Conservation (phyloP, 2,888 invertebrate genomes). For the Calameuta pallipes region DNA sequence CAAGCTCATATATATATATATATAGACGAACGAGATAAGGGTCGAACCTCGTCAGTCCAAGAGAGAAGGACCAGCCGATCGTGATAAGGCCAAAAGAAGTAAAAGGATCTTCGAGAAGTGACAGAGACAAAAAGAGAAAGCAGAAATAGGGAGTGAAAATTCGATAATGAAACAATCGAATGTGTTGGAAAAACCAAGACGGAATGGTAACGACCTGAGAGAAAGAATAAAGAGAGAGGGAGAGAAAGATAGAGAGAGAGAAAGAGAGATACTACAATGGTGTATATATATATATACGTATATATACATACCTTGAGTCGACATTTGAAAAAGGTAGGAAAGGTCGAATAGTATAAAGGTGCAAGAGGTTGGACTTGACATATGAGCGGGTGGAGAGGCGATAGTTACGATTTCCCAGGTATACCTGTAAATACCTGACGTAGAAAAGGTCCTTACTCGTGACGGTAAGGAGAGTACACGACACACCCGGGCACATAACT, state of each 20-base stretch:
- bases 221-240: neutral
- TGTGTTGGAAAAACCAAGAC: neutral
- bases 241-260: neutral
- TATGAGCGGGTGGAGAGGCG: neutral
- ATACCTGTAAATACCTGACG: neutral
- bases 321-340: neutral
- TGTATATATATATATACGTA: neutral
- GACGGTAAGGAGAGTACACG: neutral
- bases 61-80: neutral
- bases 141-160: neutral
- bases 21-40: neutral
- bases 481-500: conserved; percentile 9
- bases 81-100: neutral
- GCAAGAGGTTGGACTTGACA: neutral
- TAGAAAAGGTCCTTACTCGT: neutral
- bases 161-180: neutral
- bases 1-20: neutral
- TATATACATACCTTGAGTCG: neutral
- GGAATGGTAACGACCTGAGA: neutral
- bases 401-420: neutral
- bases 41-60: neutral
- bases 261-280: conserved; percentile 17
- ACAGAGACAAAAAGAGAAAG: neutral
- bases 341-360: neutral
- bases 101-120: neutral